Conservation (phyloP, 2,888 invertebrate genomes). For the Parnassius orleans region DNA sequence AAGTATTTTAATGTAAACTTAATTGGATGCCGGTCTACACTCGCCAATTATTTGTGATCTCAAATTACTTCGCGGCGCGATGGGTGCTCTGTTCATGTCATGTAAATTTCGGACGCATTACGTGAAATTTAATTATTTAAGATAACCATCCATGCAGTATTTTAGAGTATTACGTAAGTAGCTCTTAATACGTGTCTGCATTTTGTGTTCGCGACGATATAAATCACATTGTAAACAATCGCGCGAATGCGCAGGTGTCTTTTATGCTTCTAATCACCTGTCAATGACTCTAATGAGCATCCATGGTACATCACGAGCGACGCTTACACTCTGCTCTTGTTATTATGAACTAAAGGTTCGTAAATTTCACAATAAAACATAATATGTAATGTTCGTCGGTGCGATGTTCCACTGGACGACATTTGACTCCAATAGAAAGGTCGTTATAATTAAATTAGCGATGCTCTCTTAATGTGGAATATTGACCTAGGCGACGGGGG, state of each 20-base stretch:
- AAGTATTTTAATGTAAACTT: constrained; percentile 55
- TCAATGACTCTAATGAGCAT: constrained; percentile 52
- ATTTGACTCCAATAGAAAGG: constrained; percentile 73
- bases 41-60: constrained; percentile 49
- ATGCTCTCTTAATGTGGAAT: constrained; percentile 51
- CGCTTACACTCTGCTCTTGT: constrained; percentile 24
- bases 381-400: constrained; percentile 22
- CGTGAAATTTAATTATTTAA: constrained; percentile 43
- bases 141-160: constrained; percentile 24
- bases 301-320: constrained; percentile 40
- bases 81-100: constrained; percentile 33
- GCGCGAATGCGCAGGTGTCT: constrained; percentile 39
- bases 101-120: constrained; percentile 42
- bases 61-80: constrained; percentile 29
- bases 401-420: constrained; percentile 31
- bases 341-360: constrained; percentile 36
- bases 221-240: constrained; percentile 37
- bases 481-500: constrained; percentile 36
- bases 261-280: constrained; percentile 49
- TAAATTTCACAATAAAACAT: constrained; percentile 46
- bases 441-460: constrained; percentile 68
- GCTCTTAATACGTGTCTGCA: not conserved
- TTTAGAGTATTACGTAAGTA: constrained; percentile 30
- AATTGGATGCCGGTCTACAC: constrained; percentile 43
- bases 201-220: constrained; percentile 25